Evolutionary conservation across 2,113 vertebrate species (phyloP).

Genomic region (Nycticryphes semicollaris): DNA sequence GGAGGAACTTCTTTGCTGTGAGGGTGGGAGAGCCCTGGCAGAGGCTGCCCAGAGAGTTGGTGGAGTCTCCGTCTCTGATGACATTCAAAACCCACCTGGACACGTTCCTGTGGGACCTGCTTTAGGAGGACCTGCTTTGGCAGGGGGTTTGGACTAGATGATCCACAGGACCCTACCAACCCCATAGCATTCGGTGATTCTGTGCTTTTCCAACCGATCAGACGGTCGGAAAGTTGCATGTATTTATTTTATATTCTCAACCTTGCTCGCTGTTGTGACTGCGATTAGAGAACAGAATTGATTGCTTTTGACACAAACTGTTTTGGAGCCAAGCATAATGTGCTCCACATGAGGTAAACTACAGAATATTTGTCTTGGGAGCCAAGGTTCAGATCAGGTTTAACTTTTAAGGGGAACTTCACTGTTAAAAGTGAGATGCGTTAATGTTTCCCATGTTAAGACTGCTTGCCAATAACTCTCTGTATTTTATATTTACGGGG

Average conservation of each 20-base stretch:
- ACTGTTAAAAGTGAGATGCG: not conserved
- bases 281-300: slow-evolving; percentile 25
- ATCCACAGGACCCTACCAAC: too few species aligned
- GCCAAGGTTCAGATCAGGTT: slow-evolving; percentile 34
- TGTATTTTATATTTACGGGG: not conserved
- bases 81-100: too few species aligned
- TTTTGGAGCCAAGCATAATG: slow-evolving; percentile 38
- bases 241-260: slow-evolving; percentile 14
- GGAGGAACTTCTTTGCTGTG: too few species aligned
- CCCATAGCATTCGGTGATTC: too few species aligned
- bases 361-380: slow-evolving; percentile 25
- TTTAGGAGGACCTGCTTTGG: too few species aligned
- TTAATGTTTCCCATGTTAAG: slow-evolving; percentile 49
- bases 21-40: too few species aligned
- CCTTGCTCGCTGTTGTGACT: not conserved
- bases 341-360: slow-evolving; percentile 37
- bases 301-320: slow-evolving; percentile 49
- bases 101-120: too few species aligned
- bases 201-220: not conserved
- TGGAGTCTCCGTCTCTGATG: too few species aligned
- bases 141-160: too few species aligned
- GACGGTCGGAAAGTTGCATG: not conserved
- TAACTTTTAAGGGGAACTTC: slow-evolving; percentile 23
- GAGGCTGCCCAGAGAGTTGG: too few species aligned
- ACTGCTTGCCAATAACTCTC: slow-evolving; percentile 2